phyloP scores from a whole-genome alignment of 2,888 invertebrate species.

The Agrochola lota region DNA sequence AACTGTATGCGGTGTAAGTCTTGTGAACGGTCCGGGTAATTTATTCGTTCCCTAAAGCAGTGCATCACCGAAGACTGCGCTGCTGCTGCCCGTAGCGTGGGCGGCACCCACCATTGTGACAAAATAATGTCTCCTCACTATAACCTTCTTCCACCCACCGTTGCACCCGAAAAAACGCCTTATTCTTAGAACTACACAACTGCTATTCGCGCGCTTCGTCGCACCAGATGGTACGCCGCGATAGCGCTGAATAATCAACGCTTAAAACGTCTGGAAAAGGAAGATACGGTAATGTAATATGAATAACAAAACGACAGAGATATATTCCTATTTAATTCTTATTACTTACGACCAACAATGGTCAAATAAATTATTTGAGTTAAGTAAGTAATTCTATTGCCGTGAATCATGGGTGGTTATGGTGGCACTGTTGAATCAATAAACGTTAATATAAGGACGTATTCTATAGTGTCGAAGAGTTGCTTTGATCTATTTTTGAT shows the following conservation, averaged over 20 bases:
- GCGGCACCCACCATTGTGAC: conserved; percentile 90
- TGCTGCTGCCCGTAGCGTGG: conserved; percentile 86
- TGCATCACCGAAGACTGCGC: conserved; percentile 88
- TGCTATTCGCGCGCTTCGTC: conserved; percentile 69
- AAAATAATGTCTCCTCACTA: conserved; percentile 89
- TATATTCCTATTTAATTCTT: conserved; percentile 89
- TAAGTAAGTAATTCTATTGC: conserved; percentile 69
- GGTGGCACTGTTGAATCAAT: conserved; percentile 60
- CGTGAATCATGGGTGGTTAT: conserved; percentile 72
- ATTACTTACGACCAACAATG: conserved; percentile 85
- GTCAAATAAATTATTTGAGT: conserved; percentile 81
- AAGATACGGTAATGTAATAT: conserved; percentile 90
- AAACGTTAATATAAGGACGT: conserved; percentile 55
- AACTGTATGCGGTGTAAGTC: conserved; percentile 82
- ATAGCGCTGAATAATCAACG: conserved; percentile 90
- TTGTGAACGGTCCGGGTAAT: conserved; percentile 84
- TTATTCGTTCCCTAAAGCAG: conserved; percentile 89
- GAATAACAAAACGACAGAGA: conserved; percentile 90
- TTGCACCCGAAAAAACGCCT: conserved; percentile 77
- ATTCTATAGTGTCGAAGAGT: conserved; percentile 46
- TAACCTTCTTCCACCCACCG: conserved; percentile 78
- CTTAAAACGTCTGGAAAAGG: conserved; percentile 90
- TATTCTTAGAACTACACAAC: conserved; percentile 75
- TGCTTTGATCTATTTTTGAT: conserved; percentile 67
- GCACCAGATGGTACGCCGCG: conserved; percentile 86